Percentiles rank a stretch among this genome's conserved stretches.
phyloP scores from a whole-genome alignment of 2,888 invertebrate species.

The Rhagium mordax region DNA sequence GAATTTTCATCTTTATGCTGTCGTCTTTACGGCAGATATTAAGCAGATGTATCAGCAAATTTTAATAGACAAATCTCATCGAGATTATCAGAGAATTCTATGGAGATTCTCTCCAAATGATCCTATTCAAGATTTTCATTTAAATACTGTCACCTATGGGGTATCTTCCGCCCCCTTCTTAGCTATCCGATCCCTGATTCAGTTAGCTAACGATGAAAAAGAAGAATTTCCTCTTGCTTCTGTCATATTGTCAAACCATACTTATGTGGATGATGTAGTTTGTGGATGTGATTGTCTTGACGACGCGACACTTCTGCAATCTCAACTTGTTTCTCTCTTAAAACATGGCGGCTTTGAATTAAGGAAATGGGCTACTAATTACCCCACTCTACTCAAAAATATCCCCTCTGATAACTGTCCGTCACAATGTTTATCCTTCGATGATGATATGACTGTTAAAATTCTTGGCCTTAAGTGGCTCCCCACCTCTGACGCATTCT shows the following conservation, averaged over 20 bases:
- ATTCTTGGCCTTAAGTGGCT: slow-evolving; percentile 17
- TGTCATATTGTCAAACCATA: neutral
- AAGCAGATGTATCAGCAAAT: neutral
- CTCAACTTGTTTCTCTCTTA: neutral
- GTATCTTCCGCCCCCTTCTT: neutral
- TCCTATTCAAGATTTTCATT: neutral
- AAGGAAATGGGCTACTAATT: too few relatives aligned
- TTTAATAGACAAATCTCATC: too few relatives aligned
- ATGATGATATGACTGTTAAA: neutral
- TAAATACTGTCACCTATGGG: neutral
- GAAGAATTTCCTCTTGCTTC: neutral
- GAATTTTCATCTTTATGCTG: neutral
- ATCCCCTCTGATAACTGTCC: too few relatives aligned
- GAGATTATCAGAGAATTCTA: neutral
- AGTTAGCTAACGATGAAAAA: neutral
- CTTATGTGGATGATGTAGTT: neutral
- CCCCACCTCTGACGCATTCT: slow-evolving; percentile 1
- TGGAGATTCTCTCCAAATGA: neutral
- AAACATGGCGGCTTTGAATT: neutral
- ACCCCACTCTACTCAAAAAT: too few relatives aligned
- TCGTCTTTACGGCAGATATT: neutral
- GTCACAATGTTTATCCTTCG: neutral
- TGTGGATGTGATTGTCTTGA: neutral
- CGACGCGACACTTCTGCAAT: neutral
- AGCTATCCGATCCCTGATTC: neutral